These are phyloP conservation scores for Micromussa lordhowensis DNA, from an alignment of 92 coral and sea anemone species.

Conservation along the genomic window DNA sequence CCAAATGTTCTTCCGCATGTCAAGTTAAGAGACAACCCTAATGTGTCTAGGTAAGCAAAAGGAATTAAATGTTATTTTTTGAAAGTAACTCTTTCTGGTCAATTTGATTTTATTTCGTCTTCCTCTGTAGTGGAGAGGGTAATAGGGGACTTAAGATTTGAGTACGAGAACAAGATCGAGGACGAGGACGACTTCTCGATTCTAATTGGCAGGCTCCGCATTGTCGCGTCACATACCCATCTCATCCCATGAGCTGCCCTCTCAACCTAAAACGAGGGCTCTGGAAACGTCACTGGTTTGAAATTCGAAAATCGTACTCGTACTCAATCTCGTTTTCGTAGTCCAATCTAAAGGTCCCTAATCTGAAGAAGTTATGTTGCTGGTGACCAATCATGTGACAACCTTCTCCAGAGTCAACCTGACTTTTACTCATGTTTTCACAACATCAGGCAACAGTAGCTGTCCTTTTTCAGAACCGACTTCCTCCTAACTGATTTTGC, in stretches of 20 bases:
- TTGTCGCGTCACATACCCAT: too few species aligned
- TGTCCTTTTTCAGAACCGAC: too few species aligned
- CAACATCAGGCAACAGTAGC: background rate
- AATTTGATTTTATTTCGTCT: background rate
- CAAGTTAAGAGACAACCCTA: constrained; percentile 94
- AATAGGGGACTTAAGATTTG: too few species aligned
- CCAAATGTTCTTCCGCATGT: constrained; percentile 98
- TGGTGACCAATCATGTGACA: constrained; percentile 6
- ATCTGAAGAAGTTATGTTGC: background rate
- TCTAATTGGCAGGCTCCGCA: too few species aligned
- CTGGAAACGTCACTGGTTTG: too few species aligned
- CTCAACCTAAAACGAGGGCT: too few species aligned
- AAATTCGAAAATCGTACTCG: too few species aligned
- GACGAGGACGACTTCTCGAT: too few species aligned
- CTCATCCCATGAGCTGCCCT: too few species aligned
- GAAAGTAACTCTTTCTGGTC: background rate
- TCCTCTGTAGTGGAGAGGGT: background rate
- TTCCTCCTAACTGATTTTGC: background rate
- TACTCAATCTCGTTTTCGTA: too few species aligned
- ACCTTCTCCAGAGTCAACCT: background rate
- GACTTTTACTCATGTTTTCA: background rate
- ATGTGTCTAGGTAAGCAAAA: constrained; percentile 87
- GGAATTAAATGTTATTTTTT: background rate
- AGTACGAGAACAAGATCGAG: too few species aligned
- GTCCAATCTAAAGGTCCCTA: too few species aligned